phyloP scores from a whole-genome alignment of 2,113 vertebrate genomes.

The Bufo bufo region DNA sequence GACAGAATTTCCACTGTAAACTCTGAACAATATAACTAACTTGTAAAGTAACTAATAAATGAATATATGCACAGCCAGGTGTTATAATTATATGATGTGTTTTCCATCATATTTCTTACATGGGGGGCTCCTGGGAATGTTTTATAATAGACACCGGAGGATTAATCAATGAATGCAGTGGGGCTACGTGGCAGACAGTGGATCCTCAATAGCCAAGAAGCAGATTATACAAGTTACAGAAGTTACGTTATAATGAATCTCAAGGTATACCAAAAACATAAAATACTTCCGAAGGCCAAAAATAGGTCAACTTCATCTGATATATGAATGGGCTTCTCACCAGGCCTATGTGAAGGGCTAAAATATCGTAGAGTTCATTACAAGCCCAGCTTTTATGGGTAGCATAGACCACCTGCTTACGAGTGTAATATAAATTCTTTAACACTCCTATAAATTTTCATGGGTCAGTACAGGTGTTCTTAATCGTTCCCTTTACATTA shows the following conservation, averaged over 20 bases:
- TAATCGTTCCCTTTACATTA: constrained; percentile 53
- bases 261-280: background rate
- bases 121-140: constrained; percentile 9
- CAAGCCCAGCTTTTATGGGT: constrained; percentile 23
- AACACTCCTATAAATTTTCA: constrained; percentile 51
- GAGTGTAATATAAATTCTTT: constrained; percentile 53
- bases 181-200: constrained; percentile 27
- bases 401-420: constrained; percentile 53
- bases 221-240: background rate
- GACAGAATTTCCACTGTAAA: constrained; percentile 38
- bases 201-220: background rate
- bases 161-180: constrained; percentile 25
- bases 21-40: constrained; percentile 30
- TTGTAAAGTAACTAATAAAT: constrained; percentile 42
- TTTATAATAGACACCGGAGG: constrained; percentile 24
- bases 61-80: constrained; percentile 10
- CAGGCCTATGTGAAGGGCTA: background rate
- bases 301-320: background rate
- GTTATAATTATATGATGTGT: constrained; percentile 36
- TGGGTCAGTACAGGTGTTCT: constrained; percentile 55
- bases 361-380: constrained; percentile 9
- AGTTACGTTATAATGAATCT: background rate
- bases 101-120: constrained; percentile 42
- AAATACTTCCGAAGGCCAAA: background rate
- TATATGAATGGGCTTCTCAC: background rate